Conservation (phyloP, 2,888 invertebrate genomes). For the Syritta pipiens region DNA sequence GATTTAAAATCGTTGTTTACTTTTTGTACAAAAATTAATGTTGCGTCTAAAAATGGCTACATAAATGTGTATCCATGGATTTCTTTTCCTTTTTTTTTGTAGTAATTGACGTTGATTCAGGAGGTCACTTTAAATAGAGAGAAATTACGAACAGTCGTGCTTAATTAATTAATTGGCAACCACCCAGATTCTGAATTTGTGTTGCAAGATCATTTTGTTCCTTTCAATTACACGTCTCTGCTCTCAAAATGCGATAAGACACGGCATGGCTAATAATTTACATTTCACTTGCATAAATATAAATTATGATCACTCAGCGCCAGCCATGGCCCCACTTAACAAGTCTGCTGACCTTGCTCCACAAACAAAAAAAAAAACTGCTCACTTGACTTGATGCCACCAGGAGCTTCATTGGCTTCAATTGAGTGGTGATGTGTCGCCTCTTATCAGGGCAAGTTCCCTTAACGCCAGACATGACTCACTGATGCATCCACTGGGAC, state of each 20-base stretch:
- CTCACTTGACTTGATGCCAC: background rate
- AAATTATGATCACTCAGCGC: conserved; percentile 42
- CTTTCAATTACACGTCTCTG: conserved; percentile 42
- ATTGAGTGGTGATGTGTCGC: too few relatives aligned
- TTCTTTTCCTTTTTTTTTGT: conserved; percentile 8
- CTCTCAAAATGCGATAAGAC: conserved; percentile 43
- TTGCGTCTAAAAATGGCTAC: too few relatives aligned
- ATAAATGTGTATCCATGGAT: conserved; percentile 17
- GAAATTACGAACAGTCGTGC: conserved; percentile 40
- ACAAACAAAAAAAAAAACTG: conserved; percentile 43
- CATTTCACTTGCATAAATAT: conserved; percentile 44
- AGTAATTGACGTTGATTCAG: conserved; percentile 39
- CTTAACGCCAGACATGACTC: too few relatives aligned
- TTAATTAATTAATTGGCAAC: conserved; percentile 79
- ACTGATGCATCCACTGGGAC: too few relatives aligned
- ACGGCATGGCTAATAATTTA: conserved; percentile 44
- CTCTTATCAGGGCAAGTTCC: too few relatives aligned
- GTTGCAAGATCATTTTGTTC: conserved; percentile 20
- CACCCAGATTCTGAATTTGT: conserved; percentile 75
- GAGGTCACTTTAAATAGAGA: conserved; percentile 47
- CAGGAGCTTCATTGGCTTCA: too few relatives aligned
- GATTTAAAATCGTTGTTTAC: too few relatives aligned
- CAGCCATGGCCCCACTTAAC: conserved; percentile 29
- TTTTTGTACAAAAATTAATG: too few relatives aligned
- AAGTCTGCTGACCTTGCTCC: conserved; percentile 63